Base-by-base conservation (phyloP, 2,113 vertebrate genomes). In the Scalopus aquaticus region DNA sequence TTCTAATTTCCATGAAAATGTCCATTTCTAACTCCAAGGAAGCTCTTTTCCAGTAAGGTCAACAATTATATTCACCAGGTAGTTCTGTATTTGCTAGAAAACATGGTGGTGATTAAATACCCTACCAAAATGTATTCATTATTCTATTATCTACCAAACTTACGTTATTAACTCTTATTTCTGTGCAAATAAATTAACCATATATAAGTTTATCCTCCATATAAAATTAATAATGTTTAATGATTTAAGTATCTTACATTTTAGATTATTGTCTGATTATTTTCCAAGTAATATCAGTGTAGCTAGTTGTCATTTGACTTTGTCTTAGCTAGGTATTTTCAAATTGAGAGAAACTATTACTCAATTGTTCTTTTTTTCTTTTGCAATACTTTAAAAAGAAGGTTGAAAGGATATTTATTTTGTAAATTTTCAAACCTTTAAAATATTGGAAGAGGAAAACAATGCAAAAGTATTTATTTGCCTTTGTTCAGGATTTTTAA, bases 351-450 rank as follows among this genome's bases (percentile, higher is more conserved):
- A 82, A 88, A 72, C 20, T 46, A 32, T 92, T 90, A 89, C 76
- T 92, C 76, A 80, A 56, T 90, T 81, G 44, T 87, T 81, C 16
- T 67, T 56, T 87, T 86, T 91, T 51, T 93, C 73, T 94, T 94
- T 92, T 92, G 76, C 58, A 95, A 90, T 90, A 39, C 0, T 76
- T 85, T 87, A 79, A 42, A 9, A 83, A 88, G 49, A 85, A 88
- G 19, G 39, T 69, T 42, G 28, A 93, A 28, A 95, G 35, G 51
- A 95, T 95, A 65, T 92, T 96, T 8, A 2, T 95, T 97, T 97
- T 98, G 86, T 93, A 94, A 94, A 97, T 92, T 96, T 97, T 96
- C 77, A 95, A 62, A 94, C 74, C 62, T 95, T 91, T 96, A 42
- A 92, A 84, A 90, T 73, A 95, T 84, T 88, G 70, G 83, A 96